Base-by-base conservation (phyloP, 2,888 invertebrate genomes). In the Phragmatobia fuliginosa region DNA sequence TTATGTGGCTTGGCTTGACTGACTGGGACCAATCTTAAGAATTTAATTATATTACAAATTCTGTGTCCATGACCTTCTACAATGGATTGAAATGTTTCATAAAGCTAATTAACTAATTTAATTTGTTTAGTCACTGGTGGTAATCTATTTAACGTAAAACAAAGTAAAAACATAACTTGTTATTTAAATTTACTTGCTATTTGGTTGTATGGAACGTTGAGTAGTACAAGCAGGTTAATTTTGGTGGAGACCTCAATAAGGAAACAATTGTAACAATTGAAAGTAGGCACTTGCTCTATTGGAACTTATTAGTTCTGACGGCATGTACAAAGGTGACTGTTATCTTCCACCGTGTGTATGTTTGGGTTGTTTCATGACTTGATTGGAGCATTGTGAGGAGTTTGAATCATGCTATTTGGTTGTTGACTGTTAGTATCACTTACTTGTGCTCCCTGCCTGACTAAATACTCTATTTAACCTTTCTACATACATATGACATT, bases 231-330 rank as follows among this genome's bases (percentile, higher is more conserved):
- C 52, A n/a, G 25, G 59, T 56, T 68, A 38, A n/a, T 18, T 18
- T 38, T 28, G 56, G 45, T 41, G 31, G 28, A n/a, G 31, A 62
- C 58, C 7, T 45, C 58, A 61, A 78, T 45, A 38, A 62, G 66
- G 65, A 76, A 71, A 60, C 81, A 83, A 82, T 84, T 84, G 77
- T 74, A 72, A 58, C 76, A 84, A 86, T 86, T 85, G 81, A 78
- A 60, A 58, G 21, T 74, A 21, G 75, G 69, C 68, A 70, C 66
- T 69, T 63, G 60, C 49, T 72, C 67, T 73, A 78, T 76, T 77
- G 71, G 52, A 38, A 62, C 36, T 71, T 28, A 61, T 78, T 62
- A 62, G 32, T 45, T 11, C 14, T 31, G 14, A 31, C 31, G 31
- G n/a, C 16, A 7, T 32, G 32, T 49, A 49, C 32, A 32, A 66